Evolutionary conservation across 2,888 invertebrate species (phyloP), one percentile per base, ranked within the genome.

Genomic region (Sarcophaga subvicina): DNA sequence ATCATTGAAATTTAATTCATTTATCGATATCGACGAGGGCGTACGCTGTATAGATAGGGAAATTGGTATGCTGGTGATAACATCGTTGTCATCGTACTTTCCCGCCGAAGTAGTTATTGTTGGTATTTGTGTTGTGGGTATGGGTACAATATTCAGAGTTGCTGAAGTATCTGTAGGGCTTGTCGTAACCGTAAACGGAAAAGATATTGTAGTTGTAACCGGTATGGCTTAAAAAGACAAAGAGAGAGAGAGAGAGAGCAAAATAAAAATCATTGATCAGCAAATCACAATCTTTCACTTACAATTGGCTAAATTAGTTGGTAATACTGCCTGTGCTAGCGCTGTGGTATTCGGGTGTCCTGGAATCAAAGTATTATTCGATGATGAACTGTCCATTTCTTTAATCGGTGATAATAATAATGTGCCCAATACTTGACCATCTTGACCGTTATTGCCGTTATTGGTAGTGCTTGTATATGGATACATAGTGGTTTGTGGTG

Each of bases 381-480:
- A 96, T 0, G 96, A 96, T 60, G 95, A 95, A 87, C 96, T 96
- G 90, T 97, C 98, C 89, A 96, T 94, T 93, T 98, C 98, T 92
- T 97, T 97, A 86, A 98, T 98, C 1, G 97, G 97, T 2, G 97
- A 97, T 20, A 98, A 94, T 63, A 97, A 95, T 47, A 97, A 94
- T 12, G 96, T 97, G 90, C 97, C 96, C 3, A 97, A 95, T 60
- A 97, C 96, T 3, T 96, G 96, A 70, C 96, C 94, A 89, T 97
- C 96, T 85, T 95, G 95, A 84, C 90, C 88, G 91, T 90, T 89
- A 91, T 88, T 85, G 54, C 37, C 37, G 71, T 88, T 89, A 83
- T 78, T 67, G 62, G 22, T 67, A 66, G 89, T 89, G 90, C 90
- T 91, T 80, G 91, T 90, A 89, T 91, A 91, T 47, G 94, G 94